phyloP scores from a whole-genome alignment of 2,797 vertebrate genomes.

The Anolis apletophallus region DNA sequence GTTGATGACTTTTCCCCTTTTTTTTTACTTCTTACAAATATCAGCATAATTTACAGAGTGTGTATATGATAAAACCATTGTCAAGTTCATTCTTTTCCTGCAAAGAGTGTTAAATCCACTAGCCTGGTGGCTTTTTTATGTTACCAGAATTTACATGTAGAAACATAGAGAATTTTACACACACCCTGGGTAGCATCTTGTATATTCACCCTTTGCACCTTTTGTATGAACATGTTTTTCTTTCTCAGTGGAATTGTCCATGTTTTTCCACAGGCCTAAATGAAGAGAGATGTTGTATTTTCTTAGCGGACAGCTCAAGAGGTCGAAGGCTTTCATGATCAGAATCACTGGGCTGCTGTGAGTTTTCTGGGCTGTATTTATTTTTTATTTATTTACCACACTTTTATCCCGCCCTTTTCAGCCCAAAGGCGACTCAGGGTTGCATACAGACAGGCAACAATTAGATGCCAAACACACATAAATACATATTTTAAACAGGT shows the following conservation, averaged over 20 bases:
- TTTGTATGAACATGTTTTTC: background rate
- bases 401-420: too few relatives aligned
- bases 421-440: too few relatives aligned
- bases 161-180: background rate
- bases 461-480: too few relatives aligned
- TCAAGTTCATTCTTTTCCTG: background rate
- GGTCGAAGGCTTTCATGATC: background rate
- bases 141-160: background rate
- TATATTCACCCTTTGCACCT: background rate
- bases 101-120: background rate
- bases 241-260: background rate
- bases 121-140: slow-evolving; percentile 25
- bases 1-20: background rate
- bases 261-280: background rate
- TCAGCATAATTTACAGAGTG: background rate
- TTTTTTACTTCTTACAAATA: background rate
- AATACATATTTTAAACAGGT: too few relatives aligned
- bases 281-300: background rate
- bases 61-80: background rate
- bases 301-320: background rate
- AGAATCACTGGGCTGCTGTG: too few relatives aligned
- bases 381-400: too few relatives aligned
- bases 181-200: background rate
- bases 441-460: too few relatives aligned
- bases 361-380: too few relatives aligned